These are phyloP conservation scores for Garra rufa DNA, from an alignment of 2,113 vertebrate genomes.

Conservation along the genomic window DNA sequence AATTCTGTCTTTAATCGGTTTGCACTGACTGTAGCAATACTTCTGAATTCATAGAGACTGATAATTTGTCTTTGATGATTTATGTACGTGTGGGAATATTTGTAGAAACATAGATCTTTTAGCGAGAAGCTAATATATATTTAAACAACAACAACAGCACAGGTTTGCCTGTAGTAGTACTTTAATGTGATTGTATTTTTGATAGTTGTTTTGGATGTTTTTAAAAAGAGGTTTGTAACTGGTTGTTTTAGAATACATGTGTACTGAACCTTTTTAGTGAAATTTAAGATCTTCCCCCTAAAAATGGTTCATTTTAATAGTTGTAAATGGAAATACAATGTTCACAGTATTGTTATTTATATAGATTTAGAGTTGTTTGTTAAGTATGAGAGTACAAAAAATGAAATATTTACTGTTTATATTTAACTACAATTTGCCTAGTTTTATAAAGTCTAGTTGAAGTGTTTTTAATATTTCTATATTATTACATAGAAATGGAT, in stretches of 20 bases:
- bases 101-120: not conserved
- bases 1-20: conserved; percentile 58
- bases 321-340: conserved; percentile 60
- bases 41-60: conserved; percentile 47
- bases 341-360: conserved; percentile 51
- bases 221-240: conserved; percentile 59
- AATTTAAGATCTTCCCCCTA: conserved; percentile 45
- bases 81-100: conserved; percentile 10
- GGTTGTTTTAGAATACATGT: conserved; percentile 48
- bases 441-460: conserved; percentile 77
- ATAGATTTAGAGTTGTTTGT: not conserved
- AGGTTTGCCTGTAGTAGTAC: conserved; percentile 39
- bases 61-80: conserved; percentile 6
- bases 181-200: conserved; percentile 21
- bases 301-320: conserved; percentile 45
- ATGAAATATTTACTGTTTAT: conserved; percentile 73
- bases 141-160: not conserved
- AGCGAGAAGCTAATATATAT: not conserved
- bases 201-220: conserved; percentile 57
- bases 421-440: conserved; percentile 73
- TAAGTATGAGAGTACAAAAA: conserved; percentile 17
- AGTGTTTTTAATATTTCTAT: conserved; percentile 74
- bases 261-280: conserved; percentile 43
- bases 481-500: conserved; percentile 55
- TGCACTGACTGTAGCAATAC: conserved; percentile 67